phyloP scores from a whole-genome alignment of 2,888 invertebrate species.

The Cistogaster globosa region DNA sequence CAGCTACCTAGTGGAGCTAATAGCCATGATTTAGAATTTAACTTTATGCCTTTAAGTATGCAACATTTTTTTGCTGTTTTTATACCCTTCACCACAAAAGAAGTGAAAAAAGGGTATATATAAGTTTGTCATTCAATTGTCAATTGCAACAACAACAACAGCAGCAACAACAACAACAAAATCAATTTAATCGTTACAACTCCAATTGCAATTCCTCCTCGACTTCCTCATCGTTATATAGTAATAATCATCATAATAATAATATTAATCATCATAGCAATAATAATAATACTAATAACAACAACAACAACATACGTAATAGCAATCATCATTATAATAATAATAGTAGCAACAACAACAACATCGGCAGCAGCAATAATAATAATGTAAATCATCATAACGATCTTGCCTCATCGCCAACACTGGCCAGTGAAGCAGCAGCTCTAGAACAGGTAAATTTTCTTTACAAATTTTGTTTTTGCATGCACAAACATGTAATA shows the following conservation, averaged over 20 bases:
- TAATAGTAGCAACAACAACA: conserved; percentile 40
- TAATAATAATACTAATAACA: conserved; percentile 71
- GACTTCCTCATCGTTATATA: conserved; percentile 69
- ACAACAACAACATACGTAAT: conserved; percentile 72
- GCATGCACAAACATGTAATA: too few species aligned
- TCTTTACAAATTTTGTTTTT: background rate
- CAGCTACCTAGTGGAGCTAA: too few species aligned
- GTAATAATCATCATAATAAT: conserved; percentile 67
- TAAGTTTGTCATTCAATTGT: too few species aligned
- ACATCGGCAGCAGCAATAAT: too few species aligned
- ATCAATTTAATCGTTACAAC: conserved; percentile 70
- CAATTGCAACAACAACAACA: conserved; percentile 68
- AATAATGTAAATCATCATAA: conserved; percentile 66
- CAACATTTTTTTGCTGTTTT: too few species aligned
- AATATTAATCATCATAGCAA: conserved; percentile 65
- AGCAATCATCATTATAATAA: conserved; percentile 68
- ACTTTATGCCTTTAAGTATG: too few species aligned
- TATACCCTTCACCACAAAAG: too few species aligned
- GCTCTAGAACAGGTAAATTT: conserved; percentile 79
- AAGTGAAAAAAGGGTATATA: too few species aligned
- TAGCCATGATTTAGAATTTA: too few species aligned
- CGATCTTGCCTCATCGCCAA: conserved; percentile 76
- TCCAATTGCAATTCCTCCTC: conserved; percentile 67
- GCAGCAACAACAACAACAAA: conserved; percentile 72
- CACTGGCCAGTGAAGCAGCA: conserved; percentile 80